Percentiles rank a stretch among this genome's conserved stretches.
These are phyloP conservation scores for Spisula solida DNA, from an alignment of 2,888 invertebrate genomes.

Conservation along the genomic window DNA sequence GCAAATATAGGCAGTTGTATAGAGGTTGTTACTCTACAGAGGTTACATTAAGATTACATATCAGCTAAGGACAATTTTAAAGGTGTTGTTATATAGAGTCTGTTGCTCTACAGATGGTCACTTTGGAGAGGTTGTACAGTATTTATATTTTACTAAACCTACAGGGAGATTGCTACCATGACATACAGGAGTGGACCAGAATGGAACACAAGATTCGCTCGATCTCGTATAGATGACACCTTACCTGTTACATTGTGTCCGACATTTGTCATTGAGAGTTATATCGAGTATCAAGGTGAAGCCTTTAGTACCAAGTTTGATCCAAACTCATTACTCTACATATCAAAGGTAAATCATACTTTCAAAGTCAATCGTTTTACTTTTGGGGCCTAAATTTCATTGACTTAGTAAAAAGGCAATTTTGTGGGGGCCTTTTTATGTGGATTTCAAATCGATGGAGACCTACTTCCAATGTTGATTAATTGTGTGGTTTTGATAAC, in stretches of 20 bases:
- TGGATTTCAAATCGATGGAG: no score
- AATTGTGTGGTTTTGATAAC: no score
- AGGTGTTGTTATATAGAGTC: no score
- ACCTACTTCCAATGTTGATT: no score
- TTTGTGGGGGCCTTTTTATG: no score
- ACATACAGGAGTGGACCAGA: slow-evolving; percentile 87
- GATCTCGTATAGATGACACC: slow-evolving; percentile 79
- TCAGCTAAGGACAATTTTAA: no score
- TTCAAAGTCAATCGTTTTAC: background rate
- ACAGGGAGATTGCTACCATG: slow-evolving; percentile 86
- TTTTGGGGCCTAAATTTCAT: no score
- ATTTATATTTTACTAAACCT: background rate
- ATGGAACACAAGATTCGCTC: slow-evolving; percentile 86
- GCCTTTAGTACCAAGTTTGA: slow-evolving; percentile 86
- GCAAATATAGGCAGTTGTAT: no score
- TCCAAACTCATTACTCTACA: slow-evolving; percentile 87
- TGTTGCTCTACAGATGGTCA: no score
- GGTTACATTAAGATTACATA: no score
- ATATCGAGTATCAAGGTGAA: slow-evolving; percentile 87
- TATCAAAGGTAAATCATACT: slow-evolving; percentile 84
- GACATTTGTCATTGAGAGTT: slow-evolving; percentile 86
- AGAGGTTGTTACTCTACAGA: no score
- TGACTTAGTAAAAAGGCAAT: no score
- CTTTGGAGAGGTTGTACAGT: background rate
- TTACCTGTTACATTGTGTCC: slow-evolving; percentile 84